phyloP scores from a whole-genome alignment of 2,797 vertebrate genomes.

The Dryobates pubescens region DNA sequence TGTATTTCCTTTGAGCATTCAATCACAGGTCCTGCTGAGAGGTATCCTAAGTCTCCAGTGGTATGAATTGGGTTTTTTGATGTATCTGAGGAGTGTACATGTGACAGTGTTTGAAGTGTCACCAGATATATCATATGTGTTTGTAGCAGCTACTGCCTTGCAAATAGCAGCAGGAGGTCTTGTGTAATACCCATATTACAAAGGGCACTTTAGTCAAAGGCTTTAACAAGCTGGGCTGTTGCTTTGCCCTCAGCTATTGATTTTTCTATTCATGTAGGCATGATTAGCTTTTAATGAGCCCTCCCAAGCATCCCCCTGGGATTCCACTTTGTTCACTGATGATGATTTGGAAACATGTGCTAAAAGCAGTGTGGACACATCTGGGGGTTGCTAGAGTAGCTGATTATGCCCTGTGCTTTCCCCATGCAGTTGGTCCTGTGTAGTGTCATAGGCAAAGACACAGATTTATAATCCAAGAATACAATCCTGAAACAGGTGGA shows the following conservation, averaged over 20 bases:
- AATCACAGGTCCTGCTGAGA: not conserved
- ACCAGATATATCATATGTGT: not conserved
- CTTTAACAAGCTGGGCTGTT: not conserved
- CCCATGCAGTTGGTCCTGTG: fast-evolving
- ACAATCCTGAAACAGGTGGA: not conserved
- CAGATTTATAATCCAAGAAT: not conserved
- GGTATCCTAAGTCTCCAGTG: not conserved
- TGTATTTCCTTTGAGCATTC: not conserved
- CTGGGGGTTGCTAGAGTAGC: not conserved
- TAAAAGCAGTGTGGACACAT: not conserved
- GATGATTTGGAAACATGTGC: not conserved
- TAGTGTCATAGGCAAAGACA: not conserved
- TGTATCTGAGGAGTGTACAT: not conserved
- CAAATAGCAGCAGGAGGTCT: not conserved
- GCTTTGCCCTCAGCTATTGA: conserved; percentile 3
- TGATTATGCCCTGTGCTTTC: not conserved
- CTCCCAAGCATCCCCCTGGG: not conserved
- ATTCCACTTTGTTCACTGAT: not conserved
- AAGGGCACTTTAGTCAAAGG: not conserved
- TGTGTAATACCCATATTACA: not conserved
- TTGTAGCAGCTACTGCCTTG: not conserved
- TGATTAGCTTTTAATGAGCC: not conserved
- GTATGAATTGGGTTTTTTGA: not conserved
- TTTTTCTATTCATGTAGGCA: not conserved
- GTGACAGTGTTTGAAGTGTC: not conserved